phyloP scores from a whole-genome alignment of 2,888 invertebrate genomes.

The Stenoptilia bipunctidactyla region DNA sequence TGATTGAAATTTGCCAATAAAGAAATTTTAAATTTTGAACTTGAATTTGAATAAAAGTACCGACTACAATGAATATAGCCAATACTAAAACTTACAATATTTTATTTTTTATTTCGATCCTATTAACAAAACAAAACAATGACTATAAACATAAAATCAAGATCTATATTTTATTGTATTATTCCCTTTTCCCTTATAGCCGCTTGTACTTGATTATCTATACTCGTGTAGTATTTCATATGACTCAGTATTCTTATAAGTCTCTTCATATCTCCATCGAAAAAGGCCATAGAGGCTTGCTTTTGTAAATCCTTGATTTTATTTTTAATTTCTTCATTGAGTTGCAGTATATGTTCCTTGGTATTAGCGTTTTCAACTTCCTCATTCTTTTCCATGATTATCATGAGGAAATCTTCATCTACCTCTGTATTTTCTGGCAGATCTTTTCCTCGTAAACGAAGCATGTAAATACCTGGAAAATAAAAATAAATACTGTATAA shows the following conservation, averaged over 20 bases:
- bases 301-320: slow-evolving; percentile 64
- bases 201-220: slow-evolving; percentile 81
- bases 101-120: no score
- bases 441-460: slow-evolving; percentile 75
- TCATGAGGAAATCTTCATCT: slow-evolving; percentile 79
- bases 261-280: slow-evolving; percentile 69
- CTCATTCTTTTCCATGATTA: slow-evolving; percentile 93
- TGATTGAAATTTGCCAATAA: no score
- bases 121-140: no score
- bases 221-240: slow-evolving; percentile 89
- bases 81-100: no score
- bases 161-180: slow-evolving; percentile 36
- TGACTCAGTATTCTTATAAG: slow-evolving; percentile 78
- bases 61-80: no score
- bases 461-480: slow-evolving; percentile 78
- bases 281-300: slow-evolving; percentile 75
- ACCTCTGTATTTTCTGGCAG: slow-evolving; percentile 77
- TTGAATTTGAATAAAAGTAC: no score
- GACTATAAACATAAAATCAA: no score
- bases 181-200: slow-evolving; percentile 71
- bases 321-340: slow-evolving; percentile 71
- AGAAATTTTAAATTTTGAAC: no score
- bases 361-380: slow-evolving; percentile 78
- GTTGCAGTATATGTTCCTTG: slow-evolving; percentile 65
- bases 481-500: no score